phyloP scores from a whole-genome alignment of 1,140 invertebrate species.

The Drosophila aff. region DNA sequence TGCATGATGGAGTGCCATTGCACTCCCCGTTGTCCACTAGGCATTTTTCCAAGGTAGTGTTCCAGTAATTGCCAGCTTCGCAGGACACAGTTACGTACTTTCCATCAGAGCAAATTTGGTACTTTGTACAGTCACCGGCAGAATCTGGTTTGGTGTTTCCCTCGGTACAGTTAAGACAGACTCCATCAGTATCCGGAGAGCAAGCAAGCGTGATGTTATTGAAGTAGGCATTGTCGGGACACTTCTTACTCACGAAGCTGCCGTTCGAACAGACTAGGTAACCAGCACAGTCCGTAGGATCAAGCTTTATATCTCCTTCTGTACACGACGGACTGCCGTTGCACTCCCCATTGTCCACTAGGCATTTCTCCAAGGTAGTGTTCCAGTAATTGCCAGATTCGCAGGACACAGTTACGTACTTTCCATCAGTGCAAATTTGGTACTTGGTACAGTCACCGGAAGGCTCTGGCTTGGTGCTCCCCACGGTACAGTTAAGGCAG shows the following conservation, averaged over 20 bases:
- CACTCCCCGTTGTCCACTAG: slow-evolving; percentile 56
- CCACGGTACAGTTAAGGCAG: slow-evolving; percentile 33
- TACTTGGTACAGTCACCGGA: slow-evolving; percentile 38
- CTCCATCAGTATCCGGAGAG: slow-evolving; percentile 5
- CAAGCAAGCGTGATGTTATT: neutral
- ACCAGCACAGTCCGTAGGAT: slow-evolving; percentile 27
- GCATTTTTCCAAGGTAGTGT: too few relatives aligned
- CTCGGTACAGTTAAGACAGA: slow-evolving; percentile 30
- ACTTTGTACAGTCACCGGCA: slow-evolving; percentile 35
- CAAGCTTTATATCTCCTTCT: neutral
- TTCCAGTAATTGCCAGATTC: slow-evolving; percentile 6
- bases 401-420: slow-evolving; percentile 10
- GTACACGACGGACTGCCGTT: slow-evolving; percentile 24
- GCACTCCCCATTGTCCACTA: slow-evolving; percentile 21
- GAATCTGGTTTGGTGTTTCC: slow-evolving; percentile 11
- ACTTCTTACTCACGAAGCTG: neutral
- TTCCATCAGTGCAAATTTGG: slow-evolving; percentile 1
- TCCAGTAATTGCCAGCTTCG: too few relatives aligned
- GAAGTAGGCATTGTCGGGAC: neutral
- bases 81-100: too few relatives aligned
- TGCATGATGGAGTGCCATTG: slow-evolving; percentile 21
- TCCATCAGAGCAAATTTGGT: slow-evolving; percentile 26
- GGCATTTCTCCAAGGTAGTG: neutral
- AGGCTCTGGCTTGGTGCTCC: slow-evolving; percentile 1
- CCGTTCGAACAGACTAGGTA: slow-evolving; percentile 21